Evolutionary conservation across 2,113 vertebrate species (phyloP), one percentile per base, ranked within the genome.

Genomic region (Apteryx mantelli): DNA sequence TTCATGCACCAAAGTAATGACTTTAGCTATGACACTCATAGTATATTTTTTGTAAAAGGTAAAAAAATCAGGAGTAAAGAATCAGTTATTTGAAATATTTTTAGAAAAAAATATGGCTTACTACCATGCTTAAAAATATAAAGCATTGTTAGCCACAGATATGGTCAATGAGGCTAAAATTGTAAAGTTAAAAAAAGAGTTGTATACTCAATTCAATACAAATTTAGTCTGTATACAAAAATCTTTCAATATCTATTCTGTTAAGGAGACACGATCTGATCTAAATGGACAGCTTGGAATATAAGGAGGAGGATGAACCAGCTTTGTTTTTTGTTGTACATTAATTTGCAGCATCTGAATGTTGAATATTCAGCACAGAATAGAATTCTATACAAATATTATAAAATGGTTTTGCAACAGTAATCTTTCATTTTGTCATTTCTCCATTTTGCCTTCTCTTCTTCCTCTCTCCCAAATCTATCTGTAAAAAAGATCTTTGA

Each of bases 221-320:
- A 64, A n/a, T 93, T 92, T 89, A 95, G 88, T 95, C 96, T 90
- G 9, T 92, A 56, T 96, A 88, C 96, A 97, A 96, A 70, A 98
- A 95, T 95, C 88, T 97, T 97, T 85, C 91, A 97, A 93, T 95
- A 90, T 98, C 89, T 97, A 95, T 98, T 98, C 98, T 96, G 77
- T 97, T 98, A 97, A 95, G 92, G 95, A 95, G 93, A 94, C 93
- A 40, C 91, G 94, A 98, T 91, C 82, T 97, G 95, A 89, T 95
- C 78, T 97, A 98, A 98, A 98, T 84, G 83, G 97, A 94, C 84
- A 97, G 78, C 68, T 96, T 97, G 76, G 22, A 90, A 86, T 89
- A 46, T 90, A 97, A 96, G 83, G 87, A 94, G 20, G 28, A 91
- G 91, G n/a, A 84, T n/a, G 87, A 97, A 93, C 7, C 91, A 97